Base-by-base conservation (phyloP, 2,113 vertebrate genomes). In the Phylloscopus whistleri region DNA sequence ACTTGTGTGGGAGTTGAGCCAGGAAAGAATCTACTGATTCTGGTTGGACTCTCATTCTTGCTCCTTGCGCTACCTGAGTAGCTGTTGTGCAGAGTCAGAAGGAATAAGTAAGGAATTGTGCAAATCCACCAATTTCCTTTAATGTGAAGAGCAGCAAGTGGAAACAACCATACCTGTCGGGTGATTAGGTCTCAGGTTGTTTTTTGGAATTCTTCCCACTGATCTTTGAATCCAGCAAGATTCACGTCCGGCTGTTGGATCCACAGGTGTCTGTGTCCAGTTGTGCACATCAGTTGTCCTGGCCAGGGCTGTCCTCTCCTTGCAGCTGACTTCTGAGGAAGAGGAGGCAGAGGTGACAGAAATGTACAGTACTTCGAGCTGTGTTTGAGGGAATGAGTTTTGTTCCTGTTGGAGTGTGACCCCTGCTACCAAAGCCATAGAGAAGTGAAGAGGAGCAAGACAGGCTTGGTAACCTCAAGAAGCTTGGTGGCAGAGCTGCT, bases 1-100 rank as follows among this genome's bases (percentile, higher is more conserved):
- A 35, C 41, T 46, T 3, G 9, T 6, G 58, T 66, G 46, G 28
- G 64, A 70, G 24, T 10, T 9, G 31, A 70, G 24, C 59, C 73
- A 70, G 69, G 62, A 67, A n/a, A 62, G 22, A 35, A 52, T 49
- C 28, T 46, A 0, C 33, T 51, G 0, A 27, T 86, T 67, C 64
- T 63, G 41, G 13, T 13, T 72, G 37, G 28, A 48, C 24, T 81
- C 91, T 9, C 8, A 14, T 49, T 62, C 83, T 67, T 64, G 37
- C 43, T n/a, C 17, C 46, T 44, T 39, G 37, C 0, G 0, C 55
- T 44, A 8, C 37, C 43, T 63, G 49, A 68, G n/a, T 4, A 30
- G 35, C 30, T 41, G 27, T 48, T 9, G 6, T 66, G 73, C 64
- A 52, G 48, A 55, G 31, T n/a, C 55, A 41, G 48, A 41, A 88